A percentile compares a stretch with the other conserved stretches of the same genome.
These are phyloP conservation scores for Apistogramma diplotaenia DNA, from an alignment of 2,113 vertebrate species.

Conservation along the genomic window DNA sequence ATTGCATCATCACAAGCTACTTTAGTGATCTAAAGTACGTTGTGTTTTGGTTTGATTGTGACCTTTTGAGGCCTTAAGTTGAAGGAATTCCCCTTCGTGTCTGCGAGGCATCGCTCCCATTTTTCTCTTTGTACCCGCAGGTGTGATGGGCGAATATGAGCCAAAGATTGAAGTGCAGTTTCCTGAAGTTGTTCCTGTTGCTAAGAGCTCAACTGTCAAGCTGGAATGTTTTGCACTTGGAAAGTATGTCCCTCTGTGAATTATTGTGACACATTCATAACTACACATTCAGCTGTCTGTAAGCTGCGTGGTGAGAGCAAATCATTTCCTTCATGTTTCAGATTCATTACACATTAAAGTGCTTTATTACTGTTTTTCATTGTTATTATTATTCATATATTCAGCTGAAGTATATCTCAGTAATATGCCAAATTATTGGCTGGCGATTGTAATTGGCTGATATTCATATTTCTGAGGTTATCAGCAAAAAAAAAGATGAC, in stretches of 20 bases:
- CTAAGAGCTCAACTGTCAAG: conserved; percentile 87
- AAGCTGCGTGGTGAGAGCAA: conserved; percentile 2
- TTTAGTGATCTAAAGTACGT: neutral
- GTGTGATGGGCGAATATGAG: conserved; percentile 97
- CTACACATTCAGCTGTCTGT: conserved; percentile 6
- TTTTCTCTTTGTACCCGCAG: conserved; percentile 71
- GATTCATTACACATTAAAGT: neutral
- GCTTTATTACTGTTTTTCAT: neutral
- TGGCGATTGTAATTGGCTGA: rapidly evolving
- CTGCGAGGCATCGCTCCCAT: neutral
- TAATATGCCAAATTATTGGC: neutral
- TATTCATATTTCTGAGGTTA: neutral
- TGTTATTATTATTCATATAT: neutral
- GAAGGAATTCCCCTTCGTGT: conserved; percentile 6
- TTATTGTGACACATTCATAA: neutral
- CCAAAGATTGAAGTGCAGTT: conserved; percentile 98
- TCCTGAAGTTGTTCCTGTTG: conserved; percentile 86
- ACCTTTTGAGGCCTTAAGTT: conserved; percentile 6
- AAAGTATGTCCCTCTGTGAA: conserved; percentile 84
- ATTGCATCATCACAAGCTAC: neutral
- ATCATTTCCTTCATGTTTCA: neutral
- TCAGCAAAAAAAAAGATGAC: neutral
- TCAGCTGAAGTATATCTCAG: neutral
- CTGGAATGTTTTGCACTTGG: conserved; percentile 96
- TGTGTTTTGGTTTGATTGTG: conserved; percentile 3